A percentile compares a stretch with the other conserved stretches of the same genome.
Conservation (phyloP, 2,797 vertebrate species). For the Mus caroli region DNA sequence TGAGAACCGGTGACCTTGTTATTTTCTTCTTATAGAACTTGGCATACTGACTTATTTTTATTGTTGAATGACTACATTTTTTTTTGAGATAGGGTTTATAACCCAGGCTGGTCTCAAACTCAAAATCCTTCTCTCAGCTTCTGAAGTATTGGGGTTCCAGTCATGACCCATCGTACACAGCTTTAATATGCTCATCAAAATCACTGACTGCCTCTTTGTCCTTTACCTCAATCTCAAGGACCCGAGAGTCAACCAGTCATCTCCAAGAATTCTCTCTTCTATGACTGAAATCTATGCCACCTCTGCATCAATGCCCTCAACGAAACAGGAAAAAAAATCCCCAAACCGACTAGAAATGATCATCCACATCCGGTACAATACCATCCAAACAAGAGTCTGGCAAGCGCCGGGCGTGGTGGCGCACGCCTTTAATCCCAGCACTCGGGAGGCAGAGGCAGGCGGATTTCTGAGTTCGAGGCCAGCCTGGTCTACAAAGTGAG, state of each 20-base stretch:
- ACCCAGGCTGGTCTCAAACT: background rate
- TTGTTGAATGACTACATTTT: background rate
- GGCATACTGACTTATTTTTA: background rate
- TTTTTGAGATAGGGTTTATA: background rate
- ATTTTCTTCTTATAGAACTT: conserved; percentile 30
- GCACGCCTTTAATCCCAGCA: too few species aligned
- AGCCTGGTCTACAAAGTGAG: too few species aligned
- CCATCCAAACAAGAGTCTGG: background rate
- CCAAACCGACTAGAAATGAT: background rate
- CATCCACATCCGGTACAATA: background rate
- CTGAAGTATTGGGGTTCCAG: background rate
- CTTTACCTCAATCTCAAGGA: conserved; percentile 9
- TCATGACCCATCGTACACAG: too few species aligned
- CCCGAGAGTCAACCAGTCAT: background rate
- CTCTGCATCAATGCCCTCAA: conserved; percentile 16
- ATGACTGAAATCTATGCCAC: conserved; percentile 7
- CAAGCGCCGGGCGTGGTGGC: too few species aligned
- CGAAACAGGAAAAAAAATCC: background rate
- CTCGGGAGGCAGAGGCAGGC: too few species aligned
- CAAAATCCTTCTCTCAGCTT: background rate
- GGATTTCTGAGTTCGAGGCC: too few species aligned
- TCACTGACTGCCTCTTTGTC: background rate
- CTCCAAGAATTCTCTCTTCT: background rate
- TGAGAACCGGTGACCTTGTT: background rate
- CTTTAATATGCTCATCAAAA: background rate